phyloP scores from a whole-genome alignment of 2,113 vertebrate species.

The Poeciliopsis turrubarensis region DNA sequence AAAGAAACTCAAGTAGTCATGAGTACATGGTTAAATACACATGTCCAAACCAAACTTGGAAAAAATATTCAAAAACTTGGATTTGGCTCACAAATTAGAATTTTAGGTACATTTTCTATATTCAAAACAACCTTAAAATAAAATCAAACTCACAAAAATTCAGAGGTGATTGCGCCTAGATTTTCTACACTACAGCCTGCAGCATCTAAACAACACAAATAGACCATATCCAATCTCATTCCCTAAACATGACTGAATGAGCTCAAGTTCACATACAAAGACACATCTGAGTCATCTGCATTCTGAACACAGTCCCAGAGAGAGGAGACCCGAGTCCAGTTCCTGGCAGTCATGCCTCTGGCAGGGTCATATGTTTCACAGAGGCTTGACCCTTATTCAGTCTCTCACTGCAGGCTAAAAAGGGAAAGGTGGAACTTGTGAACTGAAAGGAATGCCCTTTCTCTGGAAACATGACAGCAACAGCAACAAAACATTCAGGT shows the following conservation, averaged over 20 bases:
- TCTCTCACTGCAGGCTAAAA: slow-evolving; percentile 1
- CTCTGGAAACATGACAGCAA: neutral
- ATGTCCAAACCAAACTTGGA: neutral
- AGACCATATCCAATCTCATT: neutral
- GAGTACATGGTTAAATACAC: neutral
- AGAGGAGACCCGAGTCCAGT: neutral
- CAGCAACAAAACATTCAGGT: neutral
- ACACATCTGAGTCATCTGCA: neutral
- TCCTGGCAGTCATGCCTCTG: slow-evolving; percentile 14
- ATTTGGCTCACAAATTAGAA: neutral
- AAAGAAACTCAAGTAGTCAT: neutral
- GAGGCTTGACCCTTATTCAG: neutral
- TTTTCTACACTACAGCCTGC: too few species aligned
- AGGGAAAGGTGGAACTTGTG: neutral
- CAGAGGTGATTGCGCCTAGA: too few species aligned
- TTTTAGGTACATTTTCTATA: too few species aligned
- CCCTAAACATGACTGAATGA: neutral
- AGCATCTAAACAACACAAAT: too few species aligned
- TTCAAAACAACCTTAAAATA: too few species aligned
- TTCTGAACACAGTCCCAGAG: slow-evolving; percentile 5
- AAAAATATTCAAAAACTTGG: neutral
- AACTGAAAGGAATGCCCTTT: neutral
- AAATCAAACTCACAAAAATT: too few species aligned
- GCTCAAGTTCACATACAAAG: neutral
- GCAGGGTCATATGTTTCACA: slow-evolving; percentile 2